Conservation (phyloP, 1,140 invertebrate species). For the Drosophila elegans region DNA sequence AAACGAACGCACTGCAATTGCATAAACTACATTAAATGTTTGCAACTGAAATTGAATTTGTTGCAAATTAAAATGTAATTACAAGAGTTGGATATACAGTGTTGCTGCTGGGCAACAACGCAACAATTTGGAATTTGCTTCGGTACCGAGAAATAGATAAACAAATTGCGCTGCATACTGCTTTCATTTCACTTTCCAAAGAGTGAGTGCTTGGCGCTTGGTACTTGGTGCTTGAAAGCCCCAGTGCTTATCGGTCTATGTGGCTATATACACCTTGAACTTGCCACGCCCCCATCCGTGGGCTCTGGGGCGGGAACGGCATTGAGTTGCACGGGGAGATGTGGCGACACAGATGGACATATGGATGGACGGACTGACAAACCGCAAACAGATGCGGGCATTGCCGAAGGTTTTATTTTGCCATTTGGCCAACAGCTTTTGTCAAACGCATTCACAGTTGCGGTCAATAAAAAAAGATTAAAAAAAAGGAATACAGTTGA, state of each 20-base stretch:
- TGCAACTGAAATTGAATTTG: constrained; percentile 66
- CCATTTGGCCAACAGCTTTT: constrained; percentile 13
- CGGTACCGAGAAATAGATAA: constrained; percentile 25
- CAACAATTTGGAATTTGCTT: constrained; percentile 1
- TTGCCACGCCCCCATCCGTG: constrained; percentile 6
- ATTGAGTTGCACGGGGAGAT: background rate
- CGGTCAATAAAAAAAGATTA: background rate
- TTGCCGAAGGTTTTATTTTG: constrained; percentile 10
- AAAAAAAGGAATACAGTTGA: background rate
- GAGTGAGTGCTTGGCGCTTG: background rate
- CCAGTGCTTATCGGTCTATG: constrained; percentile 10
- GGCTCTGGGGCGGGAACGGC: background rate
- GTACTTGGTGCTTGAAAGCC: background rate
- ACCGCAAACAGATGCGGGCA: constrained; percentile 44
- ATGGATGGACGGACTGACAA: background rate
- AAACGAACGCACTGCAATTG: constrained; percentile 33
- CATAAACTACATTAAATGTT: constrained; percentile 53
- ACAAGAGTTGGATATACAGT: constrained; percentile 8
- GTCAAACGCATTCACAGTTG: constrained; percentile 14
- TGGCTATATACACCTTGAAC: background rate
- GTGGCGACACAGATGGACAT: constrained; percentile 1
- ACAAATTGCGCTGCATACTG: constrained; percentile 19
- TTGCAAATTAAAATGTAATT: constrained; percentile 72
- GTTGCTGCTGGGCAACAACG: background rate
- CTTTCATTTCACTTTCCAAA: background rate